phyloP scores from a whole-genome alignment of 2,797 vertebrate species.

The Xenentodon cancila region DNA sequence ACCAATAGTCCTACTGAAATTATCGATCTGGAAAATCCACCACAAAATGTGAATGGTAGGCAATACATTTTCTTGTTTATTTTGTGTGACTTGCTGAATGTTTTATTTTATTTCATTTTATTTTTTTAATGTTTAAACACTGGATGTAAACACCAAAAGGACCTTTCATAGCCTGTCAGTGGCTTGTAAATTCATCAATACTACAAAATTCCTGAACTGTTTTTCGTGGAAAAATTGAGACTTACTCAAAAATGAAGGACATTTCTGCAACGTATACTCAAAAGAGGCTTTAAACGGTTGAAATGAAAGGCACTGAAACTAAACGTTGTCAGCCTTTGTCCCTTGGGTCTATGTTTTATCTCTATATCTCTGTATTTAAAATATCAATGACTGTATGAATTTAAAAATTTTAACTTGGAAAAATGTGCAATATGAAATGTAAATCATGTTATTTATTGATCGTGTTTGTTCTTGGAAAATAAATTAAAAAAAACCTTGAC shows the following conservation, averaged over 20 bases:
- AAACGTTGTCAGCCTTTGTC: constrained; percentile 85
- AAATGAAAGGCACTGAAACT: constrained; percentile 86
- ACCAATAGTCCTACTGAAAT: constrained; percentile 70
- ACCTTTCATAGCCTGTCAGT: constrained; percentile 44
- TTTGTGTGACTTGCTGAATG: constrained; percentile 81
- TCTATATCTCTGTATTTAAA: constrained; percentile 97
- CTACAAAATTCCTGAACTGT: constrained; percentile 62
- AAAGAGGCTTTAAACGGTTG: constrained; percentile 82
- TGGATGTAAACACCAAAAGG: constrained; percentile 64
- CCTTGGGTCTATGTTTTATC: constrained; percentile 93
- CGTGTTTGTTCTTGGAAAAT: constrained; percentile 99
- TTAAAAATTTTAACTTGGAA: constrained; percentile 98
- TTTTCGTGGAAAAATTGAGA: constrained; percentile 24
- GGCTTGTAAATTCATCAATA: constrained; percentile 59
- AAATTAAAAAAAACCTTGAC: constrained; percentile 90
- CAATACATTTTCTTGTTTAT: constrained; percentile 57
- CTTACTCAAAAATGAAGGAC: constrained; percentile 19
- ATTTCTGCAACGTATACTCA: constrained; percentile 61
- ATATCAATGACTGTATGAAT: constrained; percentile 97
- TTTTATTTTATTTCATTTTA: constrained; percentile 31
- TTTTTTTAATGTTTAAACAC: constrained; percentile 67
- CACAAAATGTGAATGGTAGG: constrained; percentile 64
- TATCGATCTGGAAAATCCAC: constrained; percentile 62
- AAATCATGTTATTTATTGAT: constrained; percentile 99
- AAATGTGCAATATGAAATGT: constrained; percentile 99